Percentiles rank a stretch among this genome's conserved stretches.
Evolutionary conservation across 2,113 vertebrate species (phyloP).

Genomic region (Myrmophylax atrothorax): DNA sequence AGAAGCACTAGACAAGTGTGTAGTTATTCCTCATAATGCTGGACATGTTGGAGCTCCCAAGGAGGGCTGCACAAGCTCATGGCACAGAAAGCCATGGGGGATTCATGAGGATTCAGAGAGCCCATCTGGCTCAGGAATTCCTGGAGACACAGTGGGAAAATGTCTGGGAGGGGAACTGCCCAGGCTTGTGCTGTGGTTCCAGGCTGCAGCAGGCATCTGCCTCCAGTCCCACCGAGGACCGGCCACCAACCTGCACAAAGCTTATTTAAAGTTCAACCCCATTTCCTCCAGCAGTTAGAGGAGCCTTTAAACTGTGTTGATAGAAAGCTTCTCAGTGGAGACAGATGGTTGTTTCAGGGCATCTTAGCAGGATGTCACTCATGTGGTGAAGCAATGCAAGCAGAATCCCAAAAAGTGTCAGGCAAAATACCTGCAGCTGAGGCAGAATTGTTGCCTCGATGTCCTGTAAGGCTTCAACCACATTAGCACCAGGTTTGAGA

Average conservation of each 20-base stretch:
- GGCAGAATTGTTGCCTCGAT: background rate
- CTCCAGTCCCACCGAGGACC: background rate
- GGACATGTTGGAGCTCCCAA: background rate
- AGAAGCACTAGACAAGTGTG: background rate
- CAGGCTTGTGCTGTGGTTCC: background rate
- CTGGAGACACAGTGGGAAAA: background rate
- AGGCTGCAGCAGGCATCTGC: background rate
- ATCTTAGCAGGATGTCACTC: constrained; percentile 8
- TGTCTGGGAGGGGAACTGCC: background rate
- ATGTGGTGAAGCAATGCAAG: background rate
- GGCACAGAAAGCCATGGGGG: background rate
- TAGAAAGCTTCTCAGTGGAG: background rate
- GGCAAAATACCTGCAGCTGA: background rate
- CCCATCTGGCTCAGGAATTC: background rate
- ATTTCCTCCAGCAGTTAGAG: background rate
- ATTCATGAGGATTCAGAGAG: background rate
- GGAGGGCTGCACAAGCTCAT: background rate
- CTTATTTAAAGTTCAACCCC: constrained; percentile 14
- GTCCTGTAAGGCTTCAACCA: background rate
- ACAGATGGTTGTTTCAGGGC: constrained; percentile 47
- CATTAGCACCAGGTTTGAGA: background rate
- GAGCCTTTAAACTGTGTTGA: background rate
- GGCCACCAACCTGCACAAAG: background rate
- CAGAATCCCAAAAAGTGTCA: background rate
- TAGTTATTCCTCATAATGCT: background rate